phyloP scores from a whole-genome alignment of 2,888 invertebrate genomes.

The Lasioglossum vierecki region DNA sequence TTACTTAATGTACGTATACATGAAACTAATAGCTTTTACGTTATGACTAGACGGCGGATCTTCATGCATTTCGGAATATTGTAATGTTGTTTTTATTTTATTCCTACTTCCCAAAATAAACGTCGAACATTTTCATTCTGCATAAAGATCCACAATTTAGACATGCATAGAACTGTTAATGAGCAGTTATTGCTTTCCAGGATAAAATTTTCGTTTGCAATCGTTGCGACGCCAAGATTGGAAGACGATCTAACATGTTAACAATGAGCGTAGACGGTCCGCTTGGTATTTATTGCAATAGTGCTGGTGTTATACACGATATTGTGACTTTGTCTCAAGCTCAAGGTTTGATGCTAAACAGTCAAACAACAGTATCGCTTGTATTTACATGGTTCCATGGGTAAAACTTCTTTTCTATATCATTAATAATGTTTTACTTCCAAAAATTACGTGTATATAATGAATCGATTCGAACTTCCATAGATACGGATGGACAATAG shows the following conservation, averaged over 20 bases:
- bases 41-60: not conserved
- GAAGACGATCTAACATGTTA: constrained; percentile 89
- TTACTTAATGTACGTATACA: constrained; percentile 73
- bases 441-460: not conserved
- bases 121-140: too few species aligned
- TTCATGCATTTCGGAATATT: too few species aligned
- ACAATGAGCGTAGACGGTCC: constrained; percentile 93
- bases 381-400: constrained; percentile 95
- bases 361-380: constrained; percentile 86
- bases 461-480: constrained; percentile 16
- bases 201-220: constrained; percentile 84
- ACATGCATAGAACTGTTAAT: not conserved
- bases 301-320: constrained; percentile 91
- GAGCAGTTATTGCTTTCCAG: constrained; percentile 58
- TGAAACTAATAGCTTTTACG: not conserved
- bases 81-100: too few species aligned
- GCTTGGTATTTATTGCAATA: constrained; percentile 92
- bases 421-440: not conserved
- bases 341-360: constrained; percentile 84
- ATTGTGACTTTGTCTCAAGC: constrained; percentile 89
- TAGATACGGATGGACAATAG: constrained; percentile 93
- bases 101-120: too few species aligned
- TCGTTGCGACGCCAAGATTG: constrained; percentile 85
- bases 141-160: too few species aligned
- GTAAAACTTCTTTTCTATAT: constrained; percentile 81